Percentiles rank a stretch among this genome's conserved stretches.
Conservation (phyloP, 2,888 invertebrate genomes). For the Polymixis lichenea region DNA sequence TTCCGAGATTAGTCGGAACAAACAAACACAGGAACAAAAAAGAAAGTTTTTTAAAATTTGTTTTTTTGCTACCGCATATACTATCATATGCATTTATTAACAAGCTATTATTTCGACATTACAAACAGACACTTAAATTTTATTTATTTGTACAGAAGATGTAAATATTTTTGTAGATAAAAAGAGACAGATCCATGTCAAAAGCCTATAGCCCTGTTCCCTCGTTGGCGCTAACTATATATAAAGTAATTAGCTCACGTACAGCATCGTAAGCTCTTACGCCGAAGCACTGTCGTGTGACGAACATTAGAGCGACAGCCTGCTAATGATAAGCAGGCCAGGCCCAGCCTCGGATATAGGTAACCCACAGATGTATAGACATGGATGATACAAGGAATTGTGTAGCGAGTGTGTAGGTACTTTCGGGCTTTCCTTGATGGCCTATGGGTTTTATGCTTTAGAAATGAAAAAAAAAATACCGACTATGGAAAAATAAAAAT, state of each 20-base stretch:
- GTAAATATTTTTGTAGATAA: no score
- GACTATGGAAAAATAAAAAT: no score
- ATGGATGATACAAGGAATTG: slow-evolving; percentile 15
- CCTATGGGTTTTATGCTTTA: neutral
- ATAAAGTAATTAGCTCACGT: slow-evolving; percentile 68
- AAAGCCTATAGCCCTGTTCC: slow-evolving; percentile 12
- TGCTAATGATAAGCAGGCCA: slow-evolving; percentile 51
- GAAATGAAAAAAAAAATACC: neutral
- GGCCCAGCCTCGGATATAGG: slow-evolving; percentile 35
- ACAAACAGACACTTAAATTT: no score
- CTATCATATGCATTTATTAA: no score
- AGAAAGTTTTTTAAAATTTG: no score
- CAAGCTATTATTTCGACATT: no score
- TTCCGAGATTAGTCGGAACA: no score
- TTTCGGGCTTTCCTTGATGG: no score
- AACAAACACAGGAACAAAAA: no score
- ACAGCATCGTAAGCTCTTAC: slow-evolving; percentile 57
- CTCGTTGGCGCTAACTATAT: slow-evolving; percentile 57
- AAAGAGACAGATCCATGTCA: neutral
- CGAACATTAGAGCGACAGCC: slow-evolving; percentile 46
- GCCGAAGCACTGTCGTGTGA: slow-evolving; percentile 63
- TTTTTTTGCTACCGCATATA: no score
- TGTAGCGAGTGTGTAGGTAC: neutral
- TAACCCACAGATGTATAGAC: slow-evolving; percentile 41
- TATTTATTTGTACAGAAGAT: no score